Base-by-base conservation (phyloP, 2,888 invertebrate genomes). In the Dryobota labecula region DNA sequence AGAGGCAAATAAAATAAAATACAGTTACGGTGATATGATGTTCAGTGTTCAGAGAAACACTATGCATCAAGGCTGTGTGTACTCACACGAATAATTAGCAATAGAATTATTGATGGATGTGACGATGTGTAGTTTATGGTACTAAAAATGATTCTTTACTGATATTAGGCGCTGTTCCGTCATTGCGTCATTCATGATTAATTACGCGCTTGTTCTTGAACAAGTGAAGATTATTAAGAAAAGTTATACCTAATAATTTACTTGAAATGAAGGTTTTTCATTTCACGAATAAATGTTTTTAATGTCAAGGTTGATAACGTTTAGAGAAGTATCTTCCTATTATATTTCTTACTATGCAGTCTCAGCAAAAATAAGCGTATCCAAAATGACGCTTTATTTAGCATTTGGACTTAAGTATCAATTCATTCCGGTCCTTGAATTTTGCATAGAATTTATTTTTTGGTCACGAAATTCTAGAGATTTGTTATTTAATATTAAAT, bases 261-360 rank as follows among this genome's bases (percentile, higher is more conserved):
- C 30, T 60, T 67, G 36, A 51, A 56, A 36, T 68, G 83, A 80
- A 80, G 80, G 80, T 69, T 83, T 78, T 83, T 47, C 63, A 69
- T 78, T 83, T 47, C 63, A 69, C 27, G 41, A 56, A 66, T 41
- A 65, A 51, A 18, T 58, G 24, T 36, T 73, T 62, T 58, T 30
- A 75, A 65, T 65, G 61, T 11, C 65, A 80, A 78, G 80, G 78
- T 58, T 53, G 20, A 24, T n/a, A 41, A 13, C 4, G 43, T 49
- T 54, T 54, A 41, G 6, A 66, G 60, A 58, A 54, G 11, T 80
- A 20, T 13, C 20, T 45, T 45, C 18, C 13, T 57, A 20, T 62
- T 20, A 24, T 30, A 57, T 58, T 61, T 9, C 20, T 36, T 27
- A 53, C 30, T 51, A 13, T 33, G 11, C 1, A 58, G 27, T 33